A percentile compares a stretch with the other conserved stretches of the same genome.
phyloP scores from a whole-genome alignment of 2,888 invertebrate species.

The Penaeus monodon region DNA sequence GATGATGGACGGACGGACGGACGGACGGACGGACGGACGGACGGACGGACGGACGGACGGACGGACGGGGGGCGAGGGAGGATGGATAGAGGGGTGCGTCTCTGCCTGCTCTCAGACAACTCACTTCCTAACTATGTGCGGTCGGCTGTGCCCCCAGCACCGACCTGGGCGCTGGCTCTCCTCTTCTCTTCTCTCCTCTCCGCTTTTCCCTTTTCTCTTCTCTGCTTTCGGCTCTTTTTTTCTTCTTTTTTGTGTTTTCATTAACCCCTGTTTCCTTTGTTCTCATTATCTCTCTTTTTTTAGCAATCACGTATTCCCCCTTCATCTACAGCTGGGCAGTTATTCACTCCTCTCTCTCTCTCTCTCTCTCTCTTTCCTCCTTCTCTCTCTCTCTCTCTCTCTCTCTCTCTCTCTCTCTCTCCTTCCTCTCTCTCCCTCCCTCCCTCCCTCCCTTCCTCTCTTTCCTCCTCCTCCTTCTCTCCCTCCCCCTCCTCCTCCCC shows the following conservation, averaged over 20 bases:
- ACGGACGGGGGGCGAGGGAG: no score
- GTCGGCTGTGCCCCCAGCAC: no score
- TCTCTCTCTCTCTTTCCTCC: slow-evolving; percentile 2
- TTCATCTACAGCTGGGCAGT: neutral
- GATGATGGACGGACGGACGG: no score
- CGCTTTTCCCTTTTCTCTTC: neutral
- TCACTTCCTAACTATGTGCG: no score
- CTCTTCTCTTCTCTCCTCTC: neutral
- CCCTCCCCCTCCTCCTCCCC: no score
- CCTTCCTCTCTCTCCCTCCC: neutral
- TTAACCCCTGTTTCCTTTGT: neutral
- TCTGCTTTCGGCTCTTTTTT: neutral
- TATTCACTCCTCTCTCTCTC: slow-evolving; percentile 12
- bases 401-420: neutral
- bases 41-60: no score
- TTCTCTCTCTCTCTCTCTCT: neutral
- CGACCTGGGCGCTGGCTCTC: no score
- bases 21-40: no score
- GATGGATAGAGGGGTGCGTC: no score
- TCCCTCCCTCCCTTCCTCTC: neutral
- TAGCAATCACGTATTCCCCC: neutral
- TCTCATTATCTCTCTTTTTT: neutral
- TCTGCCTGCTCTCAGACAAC: no score
- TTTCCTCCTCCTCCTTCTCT: no score
- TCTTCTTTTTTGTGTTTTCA: neutral